Evolutionary conservation across 35 echinoderm and acorn worm genomes (phyloP).

Genomic region (Lytechinus pictus): DNA sequence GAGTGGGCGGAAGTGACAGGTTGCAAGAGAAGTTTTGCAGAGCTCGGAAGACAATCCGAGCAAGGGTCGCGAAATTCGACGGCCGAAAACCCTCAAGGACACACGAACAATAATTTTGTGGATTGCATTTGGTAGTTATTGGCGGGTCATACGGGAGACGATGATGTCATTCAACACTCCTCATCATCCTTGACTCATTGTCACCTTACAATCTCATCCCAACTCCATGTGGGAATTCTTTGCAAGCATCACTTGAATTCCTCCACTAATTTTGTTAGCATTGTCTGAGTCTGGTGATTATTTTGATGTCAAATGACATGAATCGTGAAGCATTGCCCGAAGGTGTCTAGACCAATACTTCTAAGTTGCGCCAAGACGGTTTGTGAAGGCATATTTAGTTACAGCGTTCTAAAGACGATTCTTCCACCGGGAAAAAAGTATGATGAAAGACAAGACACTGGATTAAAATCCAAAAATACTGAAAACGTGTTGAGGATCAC

Average conservation of each 20-base stretch:
- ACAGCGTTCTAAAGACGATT: too few species aligned
- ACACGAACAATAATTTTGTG: not conserved
- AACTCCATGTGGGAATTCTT: not conserved
- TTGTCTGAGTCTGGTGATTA: not conserved
- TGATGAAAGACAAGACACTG: too few species aligned
- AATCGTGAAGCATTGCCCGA: not conserved
- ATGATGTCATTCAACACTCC: not conserved
- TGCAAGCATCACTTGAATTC: not conserved
- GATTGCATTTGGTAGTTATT: not conserved
- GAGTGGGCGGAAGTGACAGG: not conserved
- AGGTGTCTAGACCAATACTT: not conserved
- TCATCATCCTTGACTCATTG: not conserved
- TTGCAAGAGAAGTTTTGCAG: not conserved
- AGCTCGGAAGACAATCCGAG: not conserved
- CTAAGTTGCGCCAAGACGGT: not conserved
- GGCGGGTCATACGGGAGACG: not conserved
- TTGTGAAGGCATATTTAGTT: too few species aligned
- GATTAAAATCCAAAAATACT: too few species aligned
- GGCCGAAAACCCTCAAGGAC: not conserved
- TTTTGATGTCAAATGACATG: not conserved
- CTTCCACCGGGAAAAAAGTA: too few species aligned
- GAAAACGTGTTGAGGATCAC: too few species aligned
- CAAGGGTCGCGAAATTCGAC: not conserved
- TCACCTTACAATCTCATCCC: not conserved
- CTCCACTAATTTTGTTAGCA: not conserved